Percentiles rank a stretch among this genome's conserved stretches.
phyloP scores from a whole-genome alignment of 1,140 invertebrate genomes.

The Brevipalpus yothersi region DNA sequence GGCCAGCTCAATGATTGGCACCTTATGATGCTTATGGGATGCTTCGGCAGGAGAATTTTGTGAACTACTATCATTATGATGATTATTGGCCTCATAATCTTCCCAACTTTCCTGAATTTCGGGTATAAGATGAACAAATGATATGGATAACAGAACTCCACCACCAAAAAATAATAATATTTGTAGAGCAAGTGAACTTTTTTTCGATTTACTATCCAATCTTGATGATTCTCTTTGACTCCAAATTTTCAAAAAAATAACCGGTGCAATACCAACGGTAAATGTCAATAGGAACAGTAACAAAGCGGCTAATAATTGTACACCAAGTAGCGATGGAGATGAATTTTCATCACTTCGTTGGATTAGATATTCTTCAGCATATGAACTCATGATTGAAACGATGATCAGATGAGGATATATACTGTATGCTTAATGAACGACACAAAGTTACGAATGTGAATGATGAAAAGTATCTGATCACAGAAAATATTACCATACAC shows the following conservation, averaged over 20 bases:
- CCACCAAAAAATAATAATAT: slow-evolving; percentile 51
- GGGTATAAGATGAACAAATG: slow-evolving; percentile 55
- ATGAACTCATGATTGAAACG: too few relatives aligned
- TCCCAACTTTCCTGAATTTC: slow-evolving; percentile 35
- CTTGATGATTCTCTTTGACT: neutral
- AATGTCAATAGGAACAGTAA: neutral
- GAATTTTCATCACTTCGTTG: too few relatives aligned
- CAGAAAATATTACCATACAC: too few relatives aligned
- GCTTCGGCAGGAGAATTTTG: neutral
- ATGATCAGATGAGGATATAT: too few relatives aligned
- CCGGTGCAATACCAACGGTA: neutral
- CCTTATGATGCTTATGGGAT: neutral
- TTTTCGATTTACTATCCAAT: neutral
- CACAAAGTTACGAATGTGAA: too few relatives aligned
- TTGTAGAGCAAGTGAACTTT: neutral
- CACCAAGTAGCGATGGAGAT: neutral
- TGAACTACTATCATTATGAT: neutral
- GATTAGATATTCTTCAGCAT: too few relatives aligned
- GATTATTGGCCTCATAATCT: neutral
- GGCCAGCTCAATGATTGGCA: slow-evolving; percentile 40
- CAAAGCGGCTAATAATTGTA: neutral
- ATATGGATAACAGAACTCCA: slow-evolving; percentile 58
- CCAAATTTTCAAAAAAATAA: neutral
- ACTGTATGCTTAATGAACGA: too few relatives aligned
- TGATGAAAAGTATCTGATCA: too few relatives aligned